A percentile compares a stretch with the other conserved stretches of the same genome.
These are phyloP conservation scores for Aegithalos caudatus DNA, from an alignment of 2,113 vertebrate species.

Conservation along the genomic window DNA sequence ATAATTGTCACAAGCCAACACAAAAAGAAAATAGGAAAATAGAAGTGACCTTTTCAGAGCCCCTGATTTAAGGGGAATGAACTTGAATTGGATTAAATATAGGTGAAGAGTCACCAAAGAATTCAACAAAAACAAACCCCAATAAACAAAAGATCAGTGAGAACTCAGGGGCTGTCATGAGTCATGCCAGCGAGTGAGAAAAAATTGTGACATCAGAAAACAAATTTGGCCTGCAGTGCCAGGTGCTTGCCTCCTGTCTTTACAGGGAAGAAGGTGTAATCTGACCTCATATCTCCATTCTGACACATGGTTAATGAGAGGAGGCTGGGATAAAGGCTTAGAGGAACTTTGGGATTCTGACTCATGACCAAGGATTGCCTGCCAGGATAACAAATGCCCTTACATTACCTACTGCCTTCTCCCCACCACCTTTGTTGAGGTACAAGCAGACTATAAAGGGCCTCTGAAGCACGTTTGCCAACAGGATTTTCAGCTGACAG, in stretches of 20 bases:
- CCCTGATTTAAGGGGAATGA: background rate
- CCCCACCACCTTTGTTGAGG: background rate
- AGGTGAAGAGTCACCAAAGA: background rate
- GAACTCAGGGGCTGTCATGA: background rate
- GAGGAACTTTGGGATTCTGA: background rate
- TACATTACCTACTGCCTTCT: background rate
- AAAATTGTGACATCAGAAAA: background rate
- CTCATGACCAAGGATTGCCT: background rate
- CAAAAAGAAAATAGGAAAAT: background rate
- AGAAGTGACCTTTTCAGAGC: background rate
- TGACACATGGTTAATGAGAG: background rate
- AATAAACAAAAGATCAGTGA: background rate
- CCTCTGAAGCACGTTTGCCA: background rate
- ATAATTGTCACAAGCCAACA: background rate
- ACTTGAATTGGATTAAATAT: background rate
- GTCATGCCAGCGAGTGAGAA: background rate
- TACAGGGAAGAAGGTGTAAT: background rate
- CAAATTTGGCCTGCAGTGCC: background rate
- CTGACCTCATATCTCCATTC: background rate
- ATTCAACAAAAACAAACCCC: background rate
- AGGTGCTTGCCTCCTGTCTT: background rate
- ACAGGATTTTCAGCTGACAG: background rate
- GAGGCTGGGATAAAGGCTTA: background rate
- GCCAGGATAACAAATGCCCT: background rate
- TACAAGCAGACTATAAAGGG: background rate